Evolutionary conservation across 2,797 vertebrate species (phyloP).

Genomic region (Helostoma temminkii): DNA sequence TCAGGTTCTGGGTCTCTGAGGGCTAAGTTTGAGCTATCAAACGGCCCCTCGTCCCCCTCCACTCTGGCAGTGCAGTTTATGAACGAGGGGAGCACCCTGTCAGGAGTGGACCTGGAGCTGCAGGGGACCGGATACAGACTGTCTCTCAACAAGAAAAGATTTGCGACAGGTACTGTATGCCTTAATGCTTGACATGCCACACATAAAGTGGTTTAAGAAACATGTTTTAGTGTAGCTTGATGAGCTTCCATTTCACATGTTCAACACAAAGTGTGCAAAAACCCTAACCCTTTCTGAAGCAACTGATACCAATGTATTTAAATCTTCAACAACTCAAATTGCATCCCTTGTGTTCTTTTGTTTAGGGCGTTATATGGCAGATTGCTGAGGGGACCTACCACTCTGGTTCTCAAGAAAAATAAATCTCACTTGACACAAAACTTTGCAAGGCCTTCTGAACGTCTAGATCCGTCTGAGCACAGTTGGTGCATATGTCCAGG

Average conservation of each 20-base stretch:
- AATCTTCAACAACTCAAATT: neutral
- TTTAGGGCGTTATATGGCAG: slow-evolving; percentile 97
- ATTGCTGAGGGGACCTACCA: slow-evolving; percentile 87
- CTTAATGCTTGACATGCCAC: neutral
- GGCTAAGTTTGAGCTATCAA: slow-evolving; percentile 96
- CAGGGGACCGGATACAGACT: slow-evolving; percentile 93
- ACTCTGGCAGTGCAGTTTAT: slow-evolving; percentile 96
- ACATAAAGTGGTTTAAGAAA: neutral
- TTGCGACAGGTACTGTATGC: slow-evolving; percentile 89
- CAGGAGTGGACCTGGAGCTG: slow-evolving; percentile 93
- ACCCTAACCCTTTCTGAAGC: too few species aligned
- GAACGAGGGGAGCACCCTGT: slow-evolving; percentile 93
- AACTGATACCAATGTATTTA: neutral
- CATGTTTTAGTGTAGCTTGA: neutral
- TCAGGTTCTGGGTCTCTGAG: slow-evolving; percentile 93
- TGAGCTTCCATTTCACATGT: too few species aligned
- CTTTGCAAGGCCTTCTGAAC: slow-evolving; percentile 51
- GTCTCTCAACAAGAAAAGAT: slow-evolving; percentile 96
- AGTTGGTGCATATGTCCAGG: slow-evolving; percentile 79
- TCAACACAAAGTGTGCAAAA: too few species aligned
- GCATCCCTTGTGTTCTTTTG: slow-evolving; percentile 48
- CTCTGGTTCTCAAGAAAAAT: slow-evolving; percentile 53
- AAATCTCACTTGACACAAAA: slow-evolving; percentile 47
- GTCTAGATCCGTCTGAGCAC: slow-evolving; percentile 60
- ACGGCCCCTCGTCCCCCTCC: slow-evolving; percentile 91